These are phyloP conservation scores for Ctenodactylus gundi DNA, from an alignment of 2,113 vertebrate genomes.

Conservation along the genomic window DNA sequence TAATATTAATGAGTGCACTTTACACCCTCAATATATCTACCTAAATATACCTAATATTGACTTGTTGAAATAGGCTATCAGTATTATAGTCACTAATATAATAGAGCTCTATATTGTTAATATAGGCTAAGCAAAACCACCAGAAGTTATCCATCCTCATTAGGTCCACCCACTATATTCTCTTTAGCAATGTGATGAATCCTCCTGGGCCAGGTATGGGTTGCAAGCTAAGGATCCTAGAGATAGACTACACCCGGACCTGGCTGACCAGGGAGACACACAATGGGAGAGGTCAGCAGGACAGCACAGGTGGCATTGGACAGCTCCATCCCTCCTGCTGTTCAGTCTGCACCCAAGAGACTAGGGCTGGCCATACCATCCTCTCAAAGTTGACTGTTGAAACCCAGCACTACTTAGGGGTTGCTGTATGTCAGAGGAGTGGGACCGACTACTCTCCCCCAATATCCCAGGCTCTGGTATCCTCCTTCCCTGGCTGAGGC, in stretches of 20 bases:
- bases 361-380: neutral
- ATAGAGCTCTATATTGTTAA: too few relatives aligned
- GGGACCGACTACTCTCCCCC: neutral
- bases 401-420: too few relatives aligned
- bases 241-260: neutral
- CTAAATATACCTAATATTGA: too few relatives aligned
- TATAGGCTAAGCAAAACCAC: too few relatives aligned
- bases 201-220: neutral
- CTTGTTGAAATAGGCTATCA: too few relatives aligned
- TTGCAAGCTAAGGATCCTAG: neutral
- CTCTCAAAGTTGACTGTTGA: neutral
- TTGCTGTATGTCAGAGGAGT: fast-evolving
- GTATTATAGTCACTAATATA: too few relatives aligned
- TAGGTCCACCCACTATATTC: too few relatives aligned
- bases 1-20: too few relatives aligned
- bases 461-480: neutral
- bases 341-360: neutral
- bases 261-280: neutral
- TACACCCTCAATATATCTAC: too few relatives aligned
- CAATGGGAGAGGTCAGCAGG: fast-evolving
- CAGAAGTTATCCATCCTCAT: too few relatives aligned
- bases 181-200: too few relatives aligned
- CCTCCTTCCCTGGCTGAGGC: neutral
- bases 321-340: neutral
- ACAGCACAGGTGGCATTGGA: neutral